Evolutionary conservation across 2,888 invertebrate genomes (phyloP).

Genomic region (Lacanobia wlatinum): DNA sequence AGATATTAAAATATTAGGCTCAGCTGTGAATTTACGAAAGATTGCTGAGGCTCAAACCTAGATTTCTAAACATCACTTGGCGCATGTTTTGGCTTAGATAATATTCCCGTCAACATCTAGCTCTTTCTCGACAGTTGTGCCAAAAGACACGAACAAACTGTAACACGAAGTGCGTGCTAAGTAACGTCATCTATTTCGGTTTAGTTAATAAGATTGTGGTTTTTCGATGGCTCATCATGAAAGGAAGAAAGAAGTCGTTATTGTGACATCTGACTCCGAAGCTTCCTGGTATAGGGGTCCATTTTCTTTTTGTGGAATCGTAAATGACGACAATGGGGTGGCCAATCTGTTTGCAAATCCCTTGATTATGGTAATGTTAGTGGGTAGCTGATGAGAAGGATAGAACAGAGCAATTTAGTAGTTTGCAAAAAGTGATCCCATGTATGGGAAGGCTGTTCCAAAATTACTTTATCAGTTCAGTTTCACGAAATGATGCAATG

Average conservation of each 20-base stretch:
- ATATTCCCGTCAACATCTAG: too few species aligned
- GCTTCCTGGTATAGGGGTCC: not conserved
- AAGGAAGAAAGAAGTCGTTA: too few species aligned
- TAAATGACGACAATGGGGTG: conserved; percentile 13
- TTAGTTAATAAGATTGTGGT: not conserved
- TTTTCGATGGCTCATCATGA: not conserved
- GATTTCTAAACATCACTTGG: not conserved
- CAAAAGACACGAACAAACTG: too few species aligned
- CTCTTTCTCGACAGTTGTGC: too few species aligned
- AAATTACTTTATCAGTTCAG: not conserved
- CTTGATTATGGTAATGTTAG: conserved; percentile 28
- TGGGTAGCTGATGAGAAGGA: conserved; percentile 4
- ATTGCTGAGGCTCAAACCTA: not conserved
- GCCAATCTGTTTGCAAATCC: conserved; percentile 8
- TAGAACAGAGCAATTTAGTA: not conserved
- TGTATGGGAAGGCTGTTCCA: too few species aligned
- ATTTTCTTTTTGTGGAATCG: conserved; percentile 19
- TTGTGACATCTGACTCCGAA: conserved; percentile 10
- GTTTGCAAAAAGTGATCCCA: too few species aligned
- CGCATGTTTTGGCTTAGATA: too few species aligned
- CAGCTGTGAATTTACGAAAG: not conserved
- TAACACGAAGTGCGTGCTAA: not conserved
- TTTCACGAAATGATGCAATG: not conserved
- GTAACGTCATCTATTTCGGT: not conserved
- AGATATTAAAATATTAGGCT: not conserved